phyloP scores from a whole-genome alignment of 2,888 invertebrate species.

The Pherbina coryleti region DNA sequence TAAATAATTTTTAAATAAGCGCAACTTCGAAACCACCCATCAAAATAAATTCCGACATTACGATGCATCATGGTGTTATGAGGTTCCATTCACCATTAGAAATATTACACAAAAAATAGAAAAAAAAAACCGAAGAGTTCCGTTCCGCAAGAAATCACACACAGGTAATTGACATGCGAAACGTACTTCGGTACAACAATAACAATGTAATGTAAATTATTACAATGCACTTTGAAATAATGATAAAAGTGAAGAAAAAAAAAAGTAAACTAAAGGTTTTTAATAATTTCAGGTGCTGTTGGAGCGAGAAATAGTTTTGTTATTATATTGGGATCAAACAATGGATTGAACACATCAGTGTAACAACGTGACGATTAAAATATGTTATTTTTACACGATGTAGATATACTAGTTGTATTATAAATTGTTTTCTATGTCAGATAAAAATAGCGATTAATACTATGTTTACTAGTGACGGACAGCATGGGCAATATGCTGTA shows the following conservation, averaged over 20 bases:
- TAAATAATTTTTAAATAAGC: slow-evolving; percentile 2
- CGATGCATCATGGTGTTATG: background rate
- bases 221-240: background rate
- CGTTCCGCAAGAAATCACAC: slow-evolving; percentile 44
- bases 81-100: background rate
- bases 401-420: too few species aligned
- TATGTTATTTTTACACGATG: too few species aligned
- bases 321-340: too few species aligned
- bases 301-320: too few species aligned
- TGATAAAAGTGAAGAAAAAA: background rate
- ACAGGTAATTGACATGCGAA: slow-evolving; percentile 39
- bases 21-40: background rate
- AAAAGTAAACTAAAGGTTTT: background rate
- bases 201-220: slow-evolving; percentile 9
- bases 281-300: too few species aligned
- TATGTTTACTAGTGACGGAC: too few species aligned
- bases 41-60: slow-evolving; percentile 1
- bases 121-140: slow-evolving; percentile 12
- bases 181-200: background rate
- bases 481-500: too few species aligned
- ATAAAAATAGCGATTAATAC: too few species aligned
- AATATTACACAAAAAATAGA: background rate
- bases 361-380: too few species aligned
- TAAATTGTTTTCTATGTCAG: too few species aligned
- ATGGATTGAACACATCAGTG: too few species aligned